These are phyloP conservation scores for Syrrhaptes paradoxus DNA, from an alignment of 2,113 vertebrate species.

Conservation along the genomic window DNA sequence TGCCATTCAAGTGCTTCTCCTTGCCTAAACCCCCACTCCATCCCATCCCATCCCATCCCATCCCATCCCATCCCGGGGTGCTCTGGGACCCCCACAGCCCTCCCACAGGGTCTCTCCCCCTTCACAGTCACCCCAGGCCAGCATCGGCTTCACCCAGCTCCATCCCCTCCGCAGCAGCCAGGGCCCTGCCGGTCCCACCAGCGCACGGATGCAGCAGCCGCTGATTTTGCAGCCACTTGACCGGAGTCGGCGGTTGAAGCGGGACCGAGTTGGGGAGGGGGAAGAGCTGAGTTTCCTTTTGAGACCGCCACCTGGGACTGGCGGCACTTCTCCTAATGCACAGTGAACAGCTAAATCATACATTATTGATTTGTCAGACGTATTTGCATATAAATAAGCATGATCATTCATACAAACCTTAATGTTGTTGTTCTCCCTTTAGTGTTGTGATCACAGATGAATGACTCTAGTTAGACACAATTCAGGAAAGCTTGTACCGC, in stretches of 20 bases:
- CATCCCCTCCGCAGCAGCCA: fast-evolving
- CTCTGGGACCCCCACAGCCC: not conserved
- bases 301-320: slow-evolving; percentile 63
- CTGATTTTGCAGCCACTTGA: slow-evolving; percentile 45
- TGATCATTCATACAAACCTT: slow-evolving; percentile 81
- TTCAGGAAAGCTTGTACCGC: slow-evolving; percentile 73
- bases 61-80: not conserved
- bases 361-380: slow-evolving; percentile 85
- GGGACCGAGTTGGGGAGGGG: not conserved
- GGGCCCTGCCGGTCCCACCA: not conserved
- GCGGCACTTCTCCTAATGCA: slow-evolving; percentile 63
- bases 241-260: not conserved
- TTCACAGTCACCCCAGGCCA: not conserved
- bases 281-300: slow-evolving; percentile 38
- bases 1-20: not conserved
- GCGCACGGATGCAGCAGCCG: not conserved
- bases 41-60: not conserved
- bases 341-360: slow-evolving; percentile 80
- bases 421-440: slow-evolving; percentile 78
- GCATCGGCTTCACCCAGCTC: not conserved
- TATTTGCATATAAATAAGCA: slow-evolving; percentile 88
- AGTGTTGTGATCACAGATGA: slow-evolving; percentile 82
- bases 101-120: fast-evolving
- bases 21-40: not conserved
- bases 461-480: slow-evolving; percentile 83